These are phyloP conservation scores for Sakesphorus luctuosus DNA, from an alignment of 2,113 vertebrate genomes.

Conservation along the genomic window DNA sequence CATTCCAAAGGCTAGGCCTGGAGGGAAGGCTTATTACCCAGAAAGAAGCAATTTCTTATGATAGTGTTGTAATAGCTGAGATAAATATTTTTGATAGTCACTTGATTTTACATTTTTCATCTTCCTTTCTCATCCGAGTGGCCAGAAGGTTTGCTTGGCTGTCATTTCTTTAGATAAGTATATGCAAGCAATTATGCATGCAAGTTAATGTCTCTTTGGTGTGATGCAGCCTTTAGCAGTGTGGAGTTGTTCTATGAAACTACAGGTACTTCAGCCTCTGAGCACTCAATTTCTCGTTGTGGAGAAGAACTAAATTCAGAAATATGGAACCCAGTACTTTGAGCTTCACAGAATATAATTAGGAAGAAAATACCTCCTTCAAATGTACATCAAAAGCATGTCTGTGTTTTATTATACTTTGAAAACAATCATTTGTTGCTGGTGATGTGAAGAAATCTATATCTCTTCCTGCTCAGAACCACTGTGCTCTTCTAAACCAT, in stretches of 20 bases:
- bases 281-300: background rate
- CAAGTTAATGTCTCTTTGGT: background rate
- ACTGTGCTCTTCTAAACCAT: background rate
- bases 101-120: background rate
- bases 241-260: background rate
- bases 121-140: background rate
- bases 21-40: background rate
- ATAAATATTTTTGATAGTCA: background rate
- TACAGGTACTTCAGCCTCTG: background rate
- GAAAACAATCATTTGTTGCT: background rate
- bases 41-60: background rate
- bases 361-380: background rate
- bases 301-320: background rate
- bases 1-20: background rate
- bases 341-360: background rate
- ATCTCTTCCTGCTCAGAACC: background rate
- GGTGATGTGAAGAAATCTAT: background rate
- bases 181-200: background rate
- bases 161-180: background rate
- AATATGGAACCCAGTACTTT: background rate
- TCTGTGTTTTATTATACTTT: background rate
- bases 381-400: background rate
- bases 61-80: background rate
- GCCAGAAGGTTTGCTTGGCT: background rate
- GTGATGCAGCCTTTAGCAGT: background rate